Evolutionary conservation across 2,888 invertebrate genomes (phyloP), one percentile per base, ranked within the genome.

Genomic region (Drosophila recens): DNA sequence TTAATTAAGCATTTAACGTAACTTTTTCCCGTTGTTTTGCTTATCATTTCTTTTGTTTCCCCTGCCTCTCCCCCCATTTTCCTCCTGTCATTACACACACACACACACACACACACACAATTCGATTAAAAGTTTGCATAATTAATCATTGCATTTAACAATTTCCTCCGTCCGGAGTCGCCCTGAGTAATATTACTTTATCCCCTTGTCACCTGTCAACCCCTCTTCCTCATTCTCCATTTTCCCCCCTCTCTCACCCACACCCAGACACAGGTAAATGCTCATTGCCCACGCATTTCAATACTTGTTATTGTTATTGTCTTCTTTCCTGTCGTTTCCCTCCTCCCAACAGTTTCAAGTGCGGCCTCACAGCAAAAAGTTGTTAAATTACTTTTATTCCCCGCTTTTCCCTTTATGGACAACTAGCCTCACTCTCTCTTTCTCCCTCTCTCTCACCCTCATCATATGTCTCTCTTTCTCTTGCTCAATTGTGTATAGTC

Each of bases 141-240:
- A 83, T 86, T 88, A 80, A 80, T 84, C 67, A 82, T 68, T 74
- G 76, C 77, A 80, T 82, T 86, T 62, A 80, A 54, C 80, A 72
- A 79, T 79, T 83, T 82, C 68, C 64, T 59, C 30, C 38, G 46
- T 58, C 30, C 57, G 49, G 45, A 56, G 51, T n/a, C 34, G 46
- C 42, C 27, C 42, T 65, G 57, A 61, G 63, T 59, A 65, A 62
- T 61, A 48, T 20, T 30, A 23, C 34, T 1, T n/a, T 23, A 33
- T 33, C 58, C 45, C 66, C 43, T 43, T 38, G 10, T 4, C 4
- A 36, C 43, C 34, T 13, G 20, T 15, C 33, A n/a, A 1, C 23
- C 17, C 42, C 48, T 27, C 11, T 27, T 33, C 15, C 2, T 10
- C 3, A 23, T 23, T 1, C 11, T 11, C 20, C 10, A n/a, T 10